phyloP scores from a whole-genome alignment of 2,888 invertebrate genomes.

The Euzophera pinguis region DNA sequence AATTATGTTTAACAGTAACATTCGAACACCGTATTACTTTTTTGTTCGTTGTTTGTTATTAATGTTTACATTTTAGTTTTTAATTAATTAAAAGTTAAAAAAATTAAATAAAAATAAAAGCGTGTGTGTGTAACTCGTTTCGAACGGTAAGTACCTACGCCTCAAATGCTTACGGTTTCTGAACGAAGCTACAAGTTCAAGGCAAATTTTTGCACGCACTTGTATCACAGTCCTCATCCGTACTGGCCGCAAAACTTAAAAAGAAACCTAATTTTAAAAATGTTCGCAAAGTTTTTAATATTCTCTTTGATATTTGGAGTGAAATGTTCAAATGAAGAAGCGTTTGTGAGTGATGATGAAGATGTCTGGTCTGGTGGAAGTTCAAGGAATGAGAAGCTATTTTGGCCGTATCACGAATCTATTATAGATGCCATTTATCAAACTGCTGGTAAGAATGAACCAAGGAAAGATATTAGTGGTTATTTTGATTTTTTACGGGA shows the following conservation, averaged over 20 bases:
- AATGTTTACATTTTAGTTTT: no score
- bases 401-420: slow-evolving; percentile 38
- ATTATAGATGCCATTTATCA: slow-evolving; percentile 43
- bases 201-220: slow-evolving; percentile 4
- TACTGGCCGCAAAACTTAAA: neutral
- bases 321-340: slow-evolving; percentile 24
- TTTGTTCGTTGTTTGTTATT: no score
- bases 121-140: neutral
- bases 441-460: slow-evolving; percentile 33
- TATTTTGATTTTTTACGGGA: slow-evolving; percentile 57
- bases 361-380: slow-evolving; percentile 1
- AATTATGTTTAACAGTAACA: no score
- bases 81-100: neutral
- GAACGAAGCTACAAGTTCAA: neutral
- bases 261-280: neutral
- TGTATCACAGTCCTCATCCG: neutral
- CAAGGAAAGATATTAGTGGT: slow-evolving; percentile 32
- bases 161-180: neutral
- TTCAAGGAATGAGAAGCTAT: slow-evolving; percentile 28
- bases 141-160: neutral
- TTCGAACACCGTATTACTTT: no score
- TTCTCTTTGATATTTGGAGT: neutral
- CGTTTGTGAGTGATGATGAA: slow-evolving; percentile 15
- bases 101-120: neutral
- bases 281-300: neutral